Evolutionary conservation across 2,113 vertebrate species (phyloP).

Genomic region (Ivindomyrus marchei): DNA sequence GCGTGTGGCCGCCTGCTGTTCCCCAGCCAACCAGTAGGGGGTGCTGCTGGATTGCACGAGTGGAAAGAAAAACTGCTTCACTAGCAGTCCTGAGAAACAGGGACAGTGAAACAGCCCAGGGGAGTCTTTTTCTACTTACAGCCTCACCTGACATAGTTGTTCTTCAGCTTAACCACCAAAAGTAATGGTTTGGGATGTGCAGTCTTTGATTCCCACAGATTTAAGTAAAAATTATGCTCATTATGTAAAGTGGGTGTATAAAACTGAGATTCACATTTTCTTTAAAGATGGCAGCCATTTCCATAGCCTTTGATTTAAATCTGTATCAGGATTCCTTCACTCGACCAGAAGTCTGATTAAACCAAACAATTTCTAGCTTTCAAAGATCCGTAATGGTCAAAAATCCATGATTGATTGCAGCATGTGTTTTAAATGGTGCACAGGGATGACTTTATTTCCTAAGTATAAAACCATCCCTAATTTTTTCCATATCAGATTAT

Average conservation of each 20-base stretch:
- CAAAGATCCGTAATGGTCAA: background rate
- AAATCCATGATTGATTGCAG: background rate
- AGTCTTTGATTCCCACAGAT: conserved; percentile 19
- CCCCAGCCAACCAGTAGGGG: background rate
- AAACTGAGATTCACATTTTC: background rate
- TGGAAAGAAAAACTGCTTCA: background rate
- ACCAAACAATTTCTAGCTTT: background rate
- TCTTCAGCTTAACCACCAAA: background rate
- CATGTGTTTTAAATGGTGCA: background rate
- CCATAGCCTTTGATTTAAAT: background rate
- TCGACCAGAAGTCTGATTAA: background rate
- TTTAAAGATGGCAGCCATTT: background rate
- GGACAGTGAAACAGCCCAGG: background rate
- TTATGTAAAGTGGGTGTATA: background rate
- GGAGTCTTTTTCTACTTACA: background rate
- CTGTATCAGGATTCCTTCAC: background rate
- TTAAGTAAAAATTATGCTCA: conserved; percentile 29
- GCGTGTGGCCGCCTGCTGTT: background rate
- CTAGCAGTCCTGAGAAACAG: background rate
- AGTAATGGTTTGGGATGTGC: background rate
- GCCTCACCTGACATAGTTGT: background rate
- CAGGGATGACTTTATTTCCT: background rate
- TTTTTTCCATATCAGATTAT: background rate
- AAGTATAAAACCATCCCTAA: background rate
- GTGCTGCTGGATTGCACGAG: background rate